Conservation (phyloP, 2,888 invertebrate species). For the Lissocephala sabroskyi region DNA sequence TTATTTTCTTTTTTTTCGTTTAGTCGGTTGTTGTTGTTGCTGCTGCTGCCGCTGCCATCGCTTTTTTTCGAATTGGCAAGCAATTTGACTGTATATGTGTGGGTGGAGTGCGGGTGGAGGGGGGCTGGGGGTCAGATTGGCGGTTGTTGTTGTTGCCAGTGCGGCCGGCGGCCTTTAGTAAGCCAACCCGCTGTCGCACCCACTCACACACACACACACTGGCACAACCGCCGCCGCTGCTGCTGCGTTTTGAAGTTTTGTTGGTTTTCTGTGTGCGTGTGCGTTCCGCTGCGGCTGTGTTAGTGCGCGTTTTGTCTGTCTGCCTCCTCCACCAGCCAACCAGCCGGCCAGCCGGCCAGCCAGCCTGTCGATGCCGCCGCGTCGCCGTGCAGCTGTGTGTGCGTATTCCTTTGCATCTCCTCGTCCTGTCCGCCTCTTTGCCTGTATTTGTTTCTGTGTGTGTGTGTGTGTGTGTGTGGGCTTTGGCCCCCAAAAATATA, state of each 20-base stretch:
- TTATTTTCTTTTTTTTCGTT: slow-evolving; percentile 42
- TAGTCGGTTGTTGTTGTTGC: slow-evolving; percentile 43
- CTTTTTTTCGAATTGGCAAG: slow-evolving; percentile 41
- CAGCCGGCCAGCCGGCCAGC: slow-evolving; percentile 10
- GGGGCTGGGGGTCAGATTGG: slow-evolving; percentile 6
- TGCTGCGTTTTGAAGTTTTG: slow-evolving; percentile 53
- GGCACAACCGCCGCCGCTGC: slow-evolving; percentile 30
- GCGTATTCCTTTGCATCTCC: slow-evolving; percentile 43
- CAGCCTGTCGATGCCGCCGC: slow-evolving; percentile 51
- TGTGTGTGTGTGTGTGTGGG: slow-evolving; percentile 41
- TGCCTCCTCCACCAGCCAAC: slow-evolving; percentile 32
- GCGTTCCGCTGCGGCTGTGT: slow-evolving; percentile 32
- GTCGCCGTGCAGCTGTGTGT: slow-evolving; percentile 17
- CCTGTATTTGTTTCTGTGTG: slow-evolving; percentile 18
- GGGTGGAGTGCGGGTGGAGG: slow-evolving; percentile 26
- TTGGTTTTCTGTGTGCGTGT: neutral
- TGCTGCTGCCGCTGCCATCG: slow-evolving; percentile 18
- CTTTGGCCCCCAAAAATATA: slow-evolving; percentile 71
- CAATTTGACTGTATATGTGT: slow-evolving; percentile 21
- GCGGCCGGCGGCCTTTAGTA: slow-evolving; percentile 62
- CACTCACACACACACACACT: slow-evolving; percentile 16
- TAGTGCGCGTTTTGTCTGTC: slow-evolving; percentile 61
- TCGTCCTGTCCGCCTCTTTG: slow-evolving; percentile 14
- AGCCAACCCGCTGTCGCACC: slow-evolving; percentile 44
- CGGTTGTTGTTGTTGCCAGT: slow-evolving; percentile 24